Conservation (phyloP, 2,113 vertebrate genomes). For the Arothron firmamentum region DNA sequence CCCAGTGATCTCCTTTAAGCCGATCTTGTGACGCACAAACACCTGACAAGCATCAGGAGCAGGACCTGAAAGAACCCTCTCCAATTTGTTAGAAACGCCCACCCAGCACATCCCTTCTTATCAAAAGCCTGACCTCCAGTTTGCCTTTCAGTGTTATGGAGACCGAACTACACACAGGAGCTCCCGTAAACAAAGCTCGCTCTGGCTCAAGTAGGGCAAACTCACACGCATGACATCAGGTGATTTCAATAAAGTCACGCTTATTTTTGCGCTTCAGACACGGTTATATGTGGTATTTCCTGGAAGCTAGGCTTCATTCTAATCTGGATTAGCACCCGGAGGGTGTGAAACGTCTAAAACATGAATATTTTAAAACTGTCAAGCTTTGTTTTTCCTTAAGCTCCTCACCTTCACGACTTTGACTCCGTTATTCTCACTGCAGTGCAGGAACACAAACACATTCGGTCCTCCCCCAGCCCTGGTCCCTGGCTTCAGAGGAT, state of each 20-base stretch:
- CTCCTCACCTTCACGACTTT: conserved; percentile 27
- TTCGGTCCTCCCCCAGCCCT: conserved; percentile 5
- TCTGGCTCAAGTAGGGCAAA: conserved; percentile 1
- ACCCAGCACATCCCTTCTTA: neutral
- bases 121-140: conserved; percentile 24
- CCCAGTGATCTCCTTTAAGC: conserved; percentile 55
- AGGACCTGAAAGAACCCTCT: conserved; percentile 16
- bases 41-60: conserved; percentile 47
- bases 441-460: neutral
- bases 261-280: conserved; percentile 2
- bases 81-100: conserved; percentile 30
- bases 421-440: conserved; percentile 18
- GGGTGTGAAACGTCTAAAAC: too few species aligned
- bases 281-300: neutral
- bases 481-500: conserved; percentile 42
- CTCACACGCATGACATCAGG: neutral
- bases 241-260: conserved; percentile 4
- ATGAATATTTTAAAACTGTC: too few species aligned
- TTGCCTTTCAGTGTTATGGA: conserved; percentile 25
- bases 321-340: too few species aligned
- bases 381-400: too few species aligned
- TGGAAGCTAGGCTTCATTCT: neutral
- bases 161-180: conserved; percentile 29
- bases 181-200: neutral
- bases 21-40: conserved; percentile 40